These are phyloP conservation scores for Labia minor DNA, from an alignment of 2,888 invertebrate species.

Conservation along the genomic window DNA sequence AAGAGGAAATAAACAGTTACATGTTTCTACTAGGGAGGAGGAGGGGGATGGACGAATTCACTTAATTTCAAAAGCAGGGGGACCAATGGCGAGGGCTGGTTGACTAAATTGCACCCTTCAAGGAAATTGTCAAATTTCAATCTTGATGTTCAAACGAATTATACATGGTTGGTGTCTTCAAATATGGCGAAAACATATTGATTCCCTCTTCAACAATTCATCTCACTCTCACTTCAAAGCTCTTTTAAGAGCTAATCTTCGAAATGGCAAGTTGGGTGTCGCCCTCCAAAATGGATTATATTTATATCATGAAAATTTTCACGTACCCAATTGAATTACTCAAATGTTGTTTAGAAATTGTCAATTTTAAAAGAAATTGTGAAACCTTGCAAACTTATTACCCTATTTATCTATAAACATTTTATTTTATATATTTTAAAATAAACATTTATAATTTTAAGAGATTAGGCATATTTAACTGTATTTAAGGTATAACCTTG, in stretches of 20 bases:
- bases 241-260: background rate
- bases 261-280: background rate
- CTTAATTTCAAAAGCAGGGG: background rate
- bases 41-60: too few relatives aligned
- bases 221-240: too few relatives aligned
- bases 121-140: background rate
- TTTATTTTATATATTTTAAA: too few relatives aligned
- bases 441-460: too few relatives aligned
- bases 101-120: background rate
- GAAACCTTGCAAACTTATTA: too few relatives aligned
- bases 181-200: background rate
- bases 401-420: too few relatives aligned
- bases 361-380: too few relatives aligned
- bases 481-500: too few relatives aligned
- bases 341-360: too few relatives aligned
- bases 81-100: background rate
- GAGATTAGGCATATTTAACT: too few relatives aligned
- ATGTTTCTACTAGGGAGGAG: background rate
- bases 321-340: too few relatives aligned
- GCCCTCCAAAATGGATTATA: background rate
- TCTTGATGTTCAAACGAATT: background rate
- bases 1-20: background rate
- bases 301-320: too few relatives aligned
- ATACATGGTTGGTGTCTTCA: background rate
- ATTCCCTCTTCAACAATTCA: background rate